Evolutionary conservation across 2,888 invertebrate genomes (phyloP).

Genomic region (Drosophila histrio): DNA sequence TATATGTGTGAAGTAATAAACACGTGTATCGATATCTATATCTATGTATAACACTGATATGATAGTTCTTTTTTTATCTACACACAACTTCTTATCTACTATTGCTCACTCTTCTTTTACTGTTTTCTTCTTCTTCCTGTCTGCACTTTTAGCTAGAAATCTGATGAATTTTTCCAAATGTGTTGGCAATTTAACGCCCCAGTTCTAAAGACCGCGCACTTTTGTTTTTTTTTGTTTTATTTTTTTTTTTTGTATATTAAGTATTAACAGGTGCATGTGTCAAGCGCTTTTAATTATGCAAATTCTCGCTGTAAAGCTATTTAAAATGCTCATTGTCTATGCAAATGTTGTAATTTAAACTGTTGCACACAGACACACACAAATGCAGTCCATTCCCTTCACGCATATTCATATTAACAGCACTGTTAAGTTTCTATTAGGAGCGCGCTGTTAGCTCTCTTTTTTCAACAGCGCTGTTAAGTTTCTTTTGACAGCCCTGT

Average conservation of each 20-base stretch:
- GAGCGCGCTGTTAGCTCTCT: no score
- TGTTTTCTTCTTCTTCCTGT: constrained; percentile 3
- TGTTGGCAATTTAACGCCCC: constrained; percentile 12
- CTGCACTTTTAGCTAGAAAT: background rate
- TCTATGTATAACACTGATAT: constrained; percentile 1
- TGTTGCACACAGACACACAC: background rate
- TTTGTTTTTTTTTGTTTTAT: background rate
- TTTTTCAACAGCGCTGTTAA: constrained; percentile 24
- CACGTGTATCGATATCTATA: background rate
- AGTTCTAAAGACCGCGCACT: constrained; percentile 9
- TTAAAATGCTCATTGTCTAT: background rate
- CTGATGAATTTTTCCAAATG: background rate
- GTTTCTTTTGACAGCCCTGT: no score
- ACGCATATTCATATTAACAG: no score
- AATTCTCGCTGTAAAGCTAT: constrained; percentile 10
- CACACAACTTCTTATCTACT: constrained; percentile 1
- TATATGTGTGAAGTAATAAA: background rate
- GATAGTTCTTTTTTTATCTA: background rate
- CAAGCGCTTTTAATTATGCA: constrained; percentile 30
- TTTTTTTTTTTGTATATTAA: background rate
- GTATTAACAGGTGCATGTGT: constrained; percentile 32
- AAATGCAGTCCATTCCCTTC: no score
- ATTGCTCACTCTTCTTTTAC: background rate
- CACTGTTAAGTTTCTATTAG: no score
- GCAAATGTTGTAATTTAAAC: background rate